Conservation (phyloP, 1,140 invertebrate genomes). For the Archegozetes longisetosus region DNA sequence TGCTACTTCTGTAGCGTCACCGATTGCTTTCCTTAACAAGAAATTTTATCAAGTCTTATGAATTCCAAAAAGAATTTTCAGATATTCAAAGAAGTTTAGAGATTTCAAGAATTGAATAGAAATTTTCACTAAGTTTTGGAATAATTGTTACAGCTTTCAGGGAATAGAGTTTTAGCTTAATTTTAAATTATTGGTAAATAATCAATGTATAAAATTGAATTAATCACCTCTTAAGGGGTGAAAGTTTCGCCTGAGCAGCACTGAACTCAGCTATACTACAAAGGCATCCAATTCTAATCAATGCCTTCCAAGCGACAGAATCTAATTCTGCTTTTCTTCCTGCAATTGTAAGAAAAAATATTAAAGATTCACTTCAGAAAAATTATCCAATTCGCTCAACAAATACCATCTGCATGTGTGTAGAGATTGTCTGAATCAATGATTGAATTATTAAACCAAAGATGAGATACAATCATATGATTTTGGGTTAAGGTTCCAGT, state of each 20-base stretch:
- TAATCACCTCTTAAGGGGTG: constrained; percentile 17
- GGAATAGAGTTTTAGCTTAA: no score
- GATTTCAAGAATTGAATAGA: no score
- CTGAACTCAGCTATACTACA: constrained; percentile 41
- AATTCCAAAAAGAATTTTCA: no score
- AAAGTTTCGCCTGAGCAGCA: constrained; percentile 27
- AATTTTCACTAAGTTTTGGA: no score
- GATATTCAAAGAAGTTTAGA: no score
- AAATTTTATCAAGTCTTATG: no score
- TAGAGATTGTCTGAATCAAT: constrained; percentile 12
- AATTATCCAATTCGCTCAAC: background rate
- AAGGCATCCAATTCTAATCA: constrained; percentile 33
- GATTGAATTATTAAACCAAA: constrained; percentile 6
- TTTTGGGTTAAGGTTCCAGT: constrained; percentile 30
- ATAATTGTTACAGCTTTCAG: no score
- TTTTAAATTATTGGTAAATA: no score
- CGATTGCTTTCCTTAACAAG: constrained; percentile 17
- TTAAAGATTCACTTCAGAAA: background rate
- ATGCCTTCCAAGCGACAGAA: constrained; percentile 17
- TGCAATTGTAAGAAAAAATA: background rate
- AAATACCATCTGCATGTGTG: background rate
- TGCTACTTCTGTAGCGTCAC: constrained; percentile 27
- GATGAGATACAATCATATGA: constrained; percentile 24
- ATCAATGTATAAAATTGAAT: no score
- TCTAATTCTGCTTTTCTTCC: constrained; percentile 8